Evolutionary conservation across 2,113 vertebrate species (phyloP), one percentile per base, ranked within the genome.

Genomic region (Lophura nycthemera): DNA sequence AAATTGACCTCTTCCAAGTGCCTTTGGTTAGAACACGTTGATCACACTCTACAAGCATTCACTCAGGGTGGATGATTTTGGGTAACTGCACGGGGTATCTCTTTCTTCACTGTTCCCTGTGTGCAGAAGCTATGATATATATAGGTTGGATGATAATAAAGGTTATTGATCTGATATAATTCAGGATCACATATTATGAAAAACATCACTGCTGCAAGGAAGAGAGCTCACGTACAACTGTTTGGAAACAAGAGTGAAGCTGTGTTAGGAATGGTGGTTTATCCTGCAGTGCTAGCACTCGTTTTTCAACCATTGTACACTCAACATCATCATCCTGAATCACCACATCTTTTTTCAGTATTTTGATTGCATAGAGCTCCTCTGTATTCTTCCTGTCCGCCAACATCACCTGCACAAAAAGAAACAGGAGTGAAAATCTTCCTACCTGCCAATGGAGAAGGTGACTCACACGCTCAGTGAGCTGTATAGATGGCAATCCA

Each of bases 251-350:
- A 74, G 99, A 99, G 97, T 99, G 99, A 6, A 99, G 98, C 96
- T 99, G 98, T 0, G 99, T 99, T 92, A 99, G 98, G 97, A 99
- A 99, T 0, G 99, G 98, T 0, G 99, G 99, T 78, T 99, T 99
- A 69, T 99, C 99, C 3, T 98, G 97, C 95, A 99, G 97, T 2
- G 99, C 99, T 92, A 99, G 95, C 5, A 99, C 99, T n/a, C 99
- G 97, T 92, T 99, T 99, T 82, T 99, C 99, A 82, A 99, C 98
- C 99, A 99, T 99, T 25, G 99, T 99, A 83, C 99, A 99, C 86
- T 99, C 99, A 13, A 99, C 99, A 1, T 99, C 99, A 3, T 99
- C 99, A 2, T 99, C 99, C 96, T 99, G 99, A 95, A 99, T 99
- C 95, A 99, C 99, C n/a, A 99, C 99, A 1, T 99, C 99, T 90